Conservation (phyloP, 2,113 vertebrate species). For the Cercopithecus mona region DNA sequence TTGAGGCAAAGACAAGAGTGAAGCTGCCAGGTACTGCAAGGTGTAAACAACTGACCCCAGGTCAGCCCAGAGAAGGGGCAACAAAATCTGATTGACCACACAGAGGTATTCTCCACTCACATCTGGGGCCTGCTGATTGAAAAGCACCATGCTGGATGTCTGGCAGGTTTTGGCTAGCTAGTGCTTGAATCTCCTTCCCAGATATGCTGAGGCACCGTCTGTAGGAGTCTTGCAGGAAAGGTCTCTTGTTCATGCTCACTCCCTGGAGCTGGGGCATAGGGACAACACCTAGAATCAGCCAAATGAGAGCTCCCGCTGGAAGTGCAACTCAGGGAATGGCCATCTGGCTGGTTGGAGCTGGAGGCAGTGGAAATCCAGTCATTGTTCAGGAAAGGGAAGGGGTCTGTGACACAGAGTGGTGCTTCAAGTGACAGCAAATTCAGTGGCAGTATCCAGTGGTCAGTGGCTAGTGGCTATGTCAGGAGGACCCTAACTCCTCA, state of each 20-base stretch:
- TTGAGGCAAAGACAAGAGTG: not conserved
- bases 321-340: rapidly evolving
- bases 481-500: no score
- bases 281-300: not conserved
- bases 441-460: not conserved
- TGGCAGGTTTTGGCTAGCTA: not conserved
- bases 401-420: not conserved
- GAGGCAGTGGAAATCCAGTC: not conserved
- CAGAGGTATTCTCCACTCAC: not conserved
- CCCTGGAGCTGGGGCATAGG: no score
- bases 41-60: not conserved
- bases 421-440: not conserved
- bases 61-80: not conserved
- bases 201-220: rapidly evolving
- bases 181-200: not conserved
- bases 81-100: rapidly evolving
- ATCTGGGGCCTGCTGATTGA: rapidly evolving
- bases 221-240: not conserved
- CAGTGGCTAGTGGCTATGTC: not conserved
- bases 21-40: not conserved
- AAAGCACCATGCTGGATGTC: rapidly evolving
- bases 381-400: not conserved
- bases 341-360: not conserved
- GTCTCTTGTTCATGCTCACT: not conserved
- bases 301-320: rapidly evolving